Conservation (phyloP, 2,888 invertebrate genomes). For the Euclidia mi region DNA sequence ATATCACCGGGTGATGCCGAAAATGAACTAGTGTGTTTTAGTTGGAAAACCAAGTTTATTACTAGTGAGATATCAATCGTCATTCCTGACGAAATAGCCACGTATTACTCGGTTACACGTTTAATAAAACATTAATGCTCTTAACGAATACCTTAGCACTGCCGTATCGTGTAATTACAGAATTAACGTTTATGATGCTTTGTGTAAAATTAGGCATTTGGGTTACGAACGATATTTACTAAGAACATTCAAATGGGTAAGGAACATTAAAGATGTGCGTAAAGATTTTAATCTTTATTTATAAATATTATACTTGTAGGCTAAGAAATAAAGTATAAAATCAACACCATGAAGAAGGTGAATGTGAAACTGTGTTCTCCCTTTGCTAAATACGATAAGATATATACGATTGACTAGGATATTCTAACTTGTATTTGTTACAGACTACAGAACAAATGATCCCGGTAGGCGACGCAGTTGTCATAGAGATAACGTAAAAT, state of each 20-base stretch:
- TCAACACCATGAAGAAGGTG: too few species aligned
- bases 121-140: constrained; percentile 44
- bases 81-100: constrained; percentile 55
- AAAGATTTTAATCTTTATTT: constrained; percentile 18
- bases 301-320: too few species aligned
- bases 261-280: constrained; percentile 27
- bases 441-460: too few species aligned
- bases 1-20: constrained; percentile 73
- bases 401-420: too few species aligned
- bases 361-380: too few species aligned
- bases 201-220: constrained; percentile 45
- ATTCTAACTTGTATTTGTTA: too few species aligned
- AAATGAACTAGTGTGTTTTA: constrained; percentile 74
- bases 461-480: too few species aligned
- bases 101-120: constrained; percentile 24
- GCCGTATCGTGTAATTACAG: constrained; percentile 44
- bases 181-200: constrained; percentile 46
- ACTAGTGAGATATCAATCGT: constrained; percentile 64
- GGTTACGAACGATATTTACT: constrained; percentile 42
- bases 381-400: too few species aligned
- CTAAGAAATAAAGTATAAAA: too few species aligned
- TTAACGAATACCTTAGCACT: constrained; percentile 43
- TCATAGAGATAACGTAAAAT: too few species aligned
- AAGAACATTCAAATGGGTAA: constrained; percentile 39
- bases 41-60: constrained; percentile 65